phyloP scores from a whole-genome alignment of 2,113 vertebrate species.

The Sinocyclocheilus anophthalmus region DNA sequence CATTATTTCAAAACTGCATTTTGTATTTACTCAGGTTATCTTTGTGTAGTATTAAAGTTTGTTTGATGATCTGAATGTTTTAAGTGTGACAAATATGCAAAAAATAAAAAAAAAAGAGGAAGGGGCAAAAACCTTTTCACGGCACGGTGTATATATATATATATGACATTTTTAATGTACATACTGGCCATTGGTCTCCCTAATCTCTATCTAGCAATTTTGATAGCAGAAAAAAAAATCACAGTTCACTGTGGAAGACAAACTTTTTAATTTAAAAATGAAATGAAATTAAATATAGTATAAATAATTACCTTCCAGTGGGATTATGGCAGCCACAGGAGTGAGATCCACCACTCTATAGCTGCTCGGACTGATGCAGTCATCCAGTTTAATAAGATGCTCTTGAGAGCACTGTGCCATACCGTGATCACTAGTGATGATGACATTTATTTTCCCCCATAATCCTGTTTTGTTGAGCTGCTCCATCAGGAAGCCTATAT shows the following conservation, averaged over 20 bases:
- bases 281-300: neutral
- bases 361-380: slow-evolving; percentile 74
- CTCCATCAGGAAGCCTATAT: slow-evolving; percentile 79
- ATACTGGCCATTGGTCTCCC: too few species aligned
- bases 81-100: too few species aligned
- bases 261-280: neutral
- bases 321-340: slow-evolving; percentile 86
- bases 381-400: slow-evolving; percentile 82
- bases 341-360: slow-evolving; percentile 83
- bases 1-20: too few species aligned
- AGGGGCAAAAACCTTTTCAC: too few species aligned
- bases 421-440: slow-evolving; percentile 97
- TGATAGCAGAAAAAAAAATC: too few species aligned
- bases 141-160: too few species aligned
- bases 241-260: neutral
- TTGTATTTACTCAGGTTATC: too few species aligned
- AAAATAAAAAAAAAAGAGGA: too few species aligned
- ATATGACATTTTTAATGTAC: too few species aligned
- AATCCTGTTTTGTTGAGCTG: slow-evolving; percentile 79
- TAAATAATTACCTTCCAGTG: slow-evolving; percentile 71
- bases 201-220: too few species aligned
- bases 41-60: too few species aligned
- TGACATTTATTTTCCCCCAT: slow-evolving; percentile 86
- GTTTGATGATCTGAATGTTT: too few species aligned
- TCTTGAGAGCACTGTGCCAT: slow-evolving; percentile 88